phyloP scores from a whole-genome alignment of 2,113 vertebrate genomes.

The Oryzias javanicus region DNA sequence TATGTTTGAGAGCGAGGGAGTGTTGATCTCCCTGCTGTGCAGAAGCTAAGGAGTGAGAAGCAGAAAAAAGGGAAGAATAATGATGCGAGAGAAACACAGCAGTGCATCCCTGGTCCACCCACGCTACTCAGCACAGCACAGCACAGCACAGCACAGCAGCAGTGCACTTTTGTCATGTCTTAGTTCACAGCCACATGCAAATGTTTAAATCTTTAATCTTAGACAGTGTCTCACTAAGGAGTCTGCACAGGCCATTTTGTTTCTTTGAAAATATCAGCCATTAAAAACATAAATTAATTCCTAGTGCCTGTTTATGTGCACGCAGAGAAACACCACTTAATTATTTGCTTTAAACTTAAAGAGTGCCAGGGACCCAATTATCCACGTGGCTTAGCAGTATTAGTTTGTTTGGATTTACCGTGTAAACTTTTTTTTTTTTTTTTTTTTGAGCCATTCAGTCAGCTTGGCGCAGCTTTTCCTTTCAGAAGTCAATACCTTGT shows the following conservation, averaged over 20 bases:
- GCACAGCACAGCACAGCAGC: constrained; percentile 58
- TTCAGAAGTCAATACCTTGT: constrained; percentile 57
- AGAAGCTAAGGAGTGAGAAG: constrained; percentile 59
- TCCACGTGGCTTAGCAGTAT: constrained; percentile 38
- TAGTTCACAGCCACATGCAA: constrained; percentile 71
- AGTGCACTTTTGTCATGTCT: constrained; percentile 70
- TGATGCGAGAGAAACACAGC: constrained; percentile 71
- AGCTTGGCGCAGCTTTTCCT: constrained; percentile 41
- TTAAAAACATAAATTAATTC: constrained; percentile 42
- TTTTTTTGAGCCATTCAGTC: constrained; percentile 17
- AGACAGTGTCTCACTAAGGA: constrained; percentile 48
- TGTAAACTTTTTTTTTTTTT: not conserved
- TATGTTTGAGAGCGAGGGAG: constrained; percentile 60
- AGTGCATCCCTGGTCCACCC: constrained; percentile 70
- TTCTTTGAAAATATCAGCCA: constrained; percentile 56
- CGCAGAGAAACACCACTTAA: constrained; percentile 39
- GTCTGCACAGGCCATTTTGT: constrained; percentile 60
- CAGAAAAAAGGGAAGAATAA: constrained; percentile 60
- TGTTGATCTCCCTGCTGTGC: constrained; percentile 64
- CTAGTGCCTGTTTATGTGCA: constrained; percentile 44
- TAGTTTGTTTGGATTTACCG: constrained; percentile 27
- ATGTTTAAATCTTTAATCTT: constrained; percentile 72
- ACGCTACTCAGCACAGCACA: constrained; percentile 62
- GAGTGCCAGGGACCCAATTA: constrained; percentile 38
- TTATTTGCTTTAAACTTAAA: constrained; percentile 60